Evolutionary conservation across 2,888 invertebrate genomes (phyloP).

Genomic region (Archaeoteleia sp.): DNA sequence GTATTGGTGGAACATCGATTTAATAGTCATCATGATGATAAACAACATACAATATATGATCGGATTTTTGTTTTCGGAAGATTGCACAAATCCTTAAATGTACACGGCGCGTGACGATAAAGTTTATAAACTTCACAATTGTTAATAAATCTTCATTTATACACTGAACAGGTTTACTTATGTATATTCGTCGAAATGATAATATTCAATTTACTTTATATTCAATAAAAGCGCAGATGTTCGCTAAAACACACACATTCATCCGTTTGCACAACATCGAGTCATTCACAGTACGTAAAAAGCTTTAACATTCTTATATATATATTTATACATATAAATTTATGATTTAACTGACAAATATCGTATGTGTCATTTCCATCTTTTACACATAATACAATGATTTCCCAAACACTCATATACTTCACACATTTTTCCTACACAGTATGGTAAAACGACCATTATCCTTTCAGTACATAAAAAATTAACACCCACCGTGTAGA

Average conservation of each 20-base stretch:
- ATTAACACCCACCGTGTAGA: too few species aligned
- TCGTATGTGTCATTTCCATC: too few species aligned
- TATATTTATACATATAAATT: too few species aligned
- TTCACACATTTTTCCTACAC: too few species aligned
- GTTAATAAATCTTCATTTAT: slow-evolving; percentile 47
- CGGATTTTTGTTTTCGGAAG: slow-evolving; percentile 26
- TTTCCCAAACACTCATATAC: too few species aligned
- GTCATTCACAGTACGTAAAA: too few species aligned
- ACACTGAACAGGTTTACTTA: slow-evolving; percentile 40
- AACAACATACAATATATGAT: slow-evolving; percentile 49
- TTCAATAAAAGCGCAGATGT: slow-evolving; percentile 27
- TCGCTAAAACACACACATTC: slow-evolving; percentile 12
- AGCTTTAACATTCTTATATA: too few species aligned
- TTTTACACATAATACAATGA: too few species aligned
- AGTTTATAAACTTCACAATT: slow-evolving; percentile 50
- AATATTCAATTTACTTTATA: slow-evolving; percentile 5
- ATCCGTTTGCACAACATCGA: too few species aligned
- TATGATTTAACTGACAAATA: too few species aligned
- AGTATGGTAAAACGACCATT: too few species aligned
- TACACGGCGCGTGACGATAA: slow-evolving; percentile 42
- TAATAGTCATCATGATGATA: slow-evolving; percentile 44
- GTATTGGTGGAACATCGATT: slow-evolving; percentile 45
- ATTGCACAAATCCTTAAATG: slow-evolving; percentile 36
- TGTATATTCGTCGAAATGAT: slow-evolving; percentile 17
- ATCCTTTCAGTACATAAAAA: too few species aligned